phyloP scores from a whole-genome alignment of 2,797 vertebrate species.

The Megaceryle alcyon region DNA sequence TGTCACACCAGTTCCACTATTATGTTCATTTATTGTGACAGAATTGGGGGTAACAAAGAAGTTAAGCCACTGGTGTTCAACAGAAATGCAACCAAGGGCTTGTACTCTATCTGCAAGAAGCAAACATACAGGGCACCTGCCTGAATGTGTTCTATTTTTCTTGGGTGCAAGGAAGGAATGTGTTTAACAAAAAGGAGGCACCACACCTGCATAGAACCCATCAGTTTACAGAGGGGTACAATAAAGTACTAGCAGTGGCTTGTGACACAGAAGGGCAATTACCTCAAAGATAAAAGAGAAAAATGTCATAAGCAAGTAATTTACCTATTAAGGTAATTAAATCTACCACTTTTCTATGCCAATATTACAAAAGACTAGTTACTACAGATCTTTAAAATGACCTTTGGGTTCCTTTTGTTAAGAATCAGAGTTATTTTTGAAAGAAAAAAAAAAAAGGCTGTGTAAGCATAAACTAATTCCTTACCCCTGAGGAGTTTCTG shows the following conservation, averaged over 20 bases:
- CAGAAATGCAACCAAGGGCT: background rate
- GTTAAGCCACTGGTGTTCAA: background rate
- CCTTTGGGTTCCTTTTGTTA: background rate
- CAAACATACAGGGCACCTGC: background rate
- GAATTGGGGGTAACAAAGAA: background rate
- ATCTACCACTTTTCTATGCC: background rate
- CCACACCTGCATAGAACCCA: background rate
- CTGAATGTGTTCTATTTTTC: background rate
- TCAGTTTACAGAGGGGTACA: background rate
- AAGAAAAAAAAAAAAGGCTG: background rate
- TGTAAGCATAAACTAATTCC: background rate
- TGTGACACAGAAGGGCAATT: background rate
- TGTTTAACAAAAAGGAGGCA: background rate
- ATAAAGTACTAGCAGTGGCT: background rate
- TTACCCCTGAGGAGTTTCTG: constrained; percentile 81
- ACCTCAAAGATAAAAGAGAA: background rate
- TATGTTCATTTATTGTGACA: background rate
- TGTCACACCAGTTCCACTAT: background rate
- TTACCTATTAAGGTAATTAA: background rate
- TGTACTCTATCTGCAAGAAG: background rate
- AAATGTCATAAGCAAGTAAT: background rate
- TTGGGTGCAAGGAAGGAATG: background rate
- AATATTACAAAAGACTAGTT: background rate
- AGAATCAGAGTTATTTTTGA: background rate
- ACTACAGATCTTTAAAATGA: background rate